A percentile compares a stretch with the other conserved stretches of the same genome.
phyloP scores from a whole-genome alignment of 2,888 invertebrate genomes.

The Chrysolina haemoptera region DNA sequence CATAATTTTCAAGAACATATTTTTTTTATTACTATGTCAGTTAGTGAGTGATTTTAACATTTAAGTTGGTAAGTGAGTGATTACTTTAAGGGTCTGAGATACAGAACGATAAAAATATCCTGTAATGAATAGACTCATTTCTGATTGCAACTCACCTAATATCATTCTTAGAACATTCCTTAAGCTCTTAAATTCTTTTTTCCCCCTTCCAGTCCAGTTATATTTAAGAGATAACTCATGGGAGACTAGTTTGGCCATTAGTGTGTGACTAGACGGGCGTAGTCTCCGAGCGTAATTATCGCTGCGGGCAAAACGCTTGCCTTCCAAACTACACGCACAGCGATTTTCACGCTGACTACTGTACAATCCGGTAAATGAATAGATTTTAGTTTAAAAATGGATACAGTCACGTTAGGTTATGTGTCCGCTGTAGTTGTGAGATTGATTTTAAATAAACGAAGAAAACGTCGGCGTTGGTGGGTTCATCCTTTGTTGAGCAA shows the following conservation, averaged over 20 bases:
- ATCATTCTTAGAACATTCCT: conserved; percentile 22
- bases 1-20: conserved; percentile 27
- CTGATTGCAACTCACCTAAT: conserved; percentile 28
- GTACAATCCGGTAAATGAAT: no score
- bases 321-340: no score
- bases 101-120: conserved; percentile 6
- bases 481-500: no score
- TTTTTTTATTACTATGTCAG: conserved; percentile 12
- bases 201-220: conserved; percentile 29
- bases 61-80: conserved; percentile 14
- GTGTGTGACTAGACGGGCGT: no score
- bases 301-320: no score
- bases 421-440: no score
- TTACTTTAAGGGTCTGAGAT: conserved; percentile 9
- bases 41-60: conserved; percentile 7
- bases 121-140: conserved; percentile 24
- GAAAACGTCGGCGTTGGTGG: no score
- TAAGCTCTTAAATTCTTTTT: conserved; percentile 23
- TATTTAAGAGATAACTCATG: conserved; percentile 27
- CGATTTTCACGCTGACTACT: no score
- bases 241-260: conserved; percentile 17
- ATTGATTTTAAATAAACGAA: no score
- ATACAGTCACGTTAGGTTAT: no score
- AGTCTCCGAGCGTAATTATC: no score
- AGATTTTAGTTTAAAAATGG: no score